Evolutionary conservation across 2,113 vertebrate genomes (phyloP).

Genomic region (Hippolais icterina): DNA sequence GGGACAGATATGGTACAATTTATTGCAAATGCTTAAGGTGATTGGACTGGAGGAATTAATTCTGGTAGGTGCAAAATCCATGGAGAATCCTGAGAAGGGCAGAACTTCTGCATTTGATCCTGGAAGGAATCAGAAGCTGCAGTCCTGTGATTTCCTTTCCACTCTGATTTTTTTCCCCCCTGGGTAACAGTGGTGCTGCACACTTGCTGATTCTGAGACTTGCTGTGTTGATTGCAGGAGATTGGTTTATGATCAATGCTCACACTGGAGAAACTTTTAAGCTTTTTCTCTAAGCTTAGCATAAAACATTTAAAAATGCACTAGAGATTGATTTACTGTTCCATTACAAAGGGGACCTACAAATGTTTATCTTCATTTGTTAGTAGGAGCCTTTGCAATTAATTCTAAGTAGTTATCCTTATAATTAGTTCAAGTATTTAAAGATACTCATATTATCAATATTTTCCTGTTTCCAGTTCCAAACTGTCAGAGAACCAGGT

Average conservation of each 20-base stretch:
- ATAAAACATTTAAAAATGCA: neutral
- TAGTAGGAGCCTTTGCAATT: neutral
- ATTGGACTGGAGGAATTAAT: neutral
- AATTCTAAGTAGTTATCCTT: neutral
- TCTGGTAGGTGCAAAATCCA: neutral
- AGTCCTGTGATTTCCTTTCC: neutral
- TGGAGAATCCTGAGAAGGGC: neutral
- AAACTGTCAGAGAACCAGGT: slow-evolving; percentile 11
- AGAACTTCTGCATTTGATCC: neutral
- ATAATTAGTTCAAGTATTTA: neutral
- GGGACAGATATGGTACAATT: neutral
- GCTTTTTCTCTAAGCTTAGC: neutral
- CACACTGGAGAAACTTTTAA: neutral
- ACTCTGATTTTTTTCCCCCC: neutral
- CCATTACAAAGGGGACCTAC: neutral
- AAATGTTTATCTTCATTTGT: neutral
- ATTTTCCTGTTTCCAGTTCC: slow-evolving; percentile 60
- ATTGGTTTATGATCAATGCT: neutral
- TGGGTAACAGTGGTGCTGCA: neutral
- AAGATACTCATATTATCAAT: slow-evolving; percentile 9
- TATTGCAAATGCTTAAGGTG: neutral
- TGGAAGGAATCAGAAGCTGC: neutral
- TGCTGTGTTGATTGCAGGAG: neutral
- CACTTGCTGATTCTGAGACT: neutral
- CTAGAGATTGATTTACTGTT: neutral